Percentiles rank a stretch among this genome's conserved stretches.
Evolutionary conservation across 2,888 invertebrate species (phyloP).

Genomic region (Kryphioiulus occultus): DNA sequence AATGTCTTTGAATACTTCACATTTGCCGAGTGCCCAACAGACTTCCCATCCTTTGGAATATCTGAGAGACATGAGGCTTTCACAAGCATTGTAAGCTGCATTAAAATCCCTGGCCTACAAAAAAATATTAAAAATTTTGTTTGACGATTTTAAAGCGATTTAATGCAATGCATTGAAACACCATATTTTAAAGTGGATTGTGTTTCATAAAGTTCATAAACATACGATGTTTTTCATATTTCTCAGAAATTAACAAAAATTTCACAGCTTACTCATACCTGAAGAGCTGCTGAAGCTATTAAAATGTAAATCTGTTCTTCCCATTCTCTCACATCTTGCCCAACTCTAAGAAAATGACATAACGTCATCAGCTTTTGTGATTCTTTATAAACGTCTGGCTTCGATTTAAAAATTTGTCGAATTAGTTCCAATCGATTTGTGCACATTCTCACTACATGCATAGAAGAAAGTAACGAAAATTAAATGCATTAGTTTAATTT

Average conservation of each 20-base stretch:
- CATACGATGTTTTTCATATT: not conserved
- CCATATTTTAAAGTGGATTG: too few relatives aligned
- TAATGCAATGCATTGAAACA: too few relatives aligned
- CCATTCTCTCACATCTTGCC: conserved; percentile 64
- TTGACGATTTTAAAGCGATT: too few relatives aligned
- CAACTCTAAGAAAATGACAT: conserved; percentile 70
- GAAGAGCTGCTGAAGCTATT: conserved; percentile 60
- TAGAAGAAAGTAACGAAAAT: not conserved
- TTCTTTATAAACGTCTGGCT: conserved; percentile 70
- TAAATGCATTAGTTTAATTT: not conserved
- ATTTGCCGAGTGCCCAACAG: conserved; percentile 66
- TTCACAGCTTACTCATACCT: conserved; percentile 55
- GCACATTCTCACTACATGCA: conserved; percentile 68
- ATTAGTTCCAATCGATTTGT: conserved; percentile 71
- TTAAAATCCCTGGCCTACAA: conserved; percentile 63
- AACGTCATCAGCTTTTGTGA: conserved; percentile 72
- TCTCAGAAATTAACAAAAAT: too few relatives aligned
- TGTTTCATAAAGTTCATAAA: too few relatives aligned
- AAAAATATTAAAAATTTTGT: conserved; percentile 21
- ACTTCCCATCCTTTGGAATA: conserved; percentile 68
- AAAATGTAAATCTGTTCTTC: conserved; percentile 61
- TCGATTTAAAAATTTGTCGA: conserved; percentile 69
- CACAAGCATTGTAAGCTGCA: conserved; percentile 65
- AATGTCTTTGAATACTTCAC: conserved; percentile 64
- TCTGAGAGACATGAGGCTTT: conserved; percentile 65